Percentiles rank a stretch among this genome's conserved stretches.
These are phyloP conservation scores for Echeneis naucrates DNA, from an alignment of 2,797 vertebrate species.

Conservation along the genomic window DNA sequence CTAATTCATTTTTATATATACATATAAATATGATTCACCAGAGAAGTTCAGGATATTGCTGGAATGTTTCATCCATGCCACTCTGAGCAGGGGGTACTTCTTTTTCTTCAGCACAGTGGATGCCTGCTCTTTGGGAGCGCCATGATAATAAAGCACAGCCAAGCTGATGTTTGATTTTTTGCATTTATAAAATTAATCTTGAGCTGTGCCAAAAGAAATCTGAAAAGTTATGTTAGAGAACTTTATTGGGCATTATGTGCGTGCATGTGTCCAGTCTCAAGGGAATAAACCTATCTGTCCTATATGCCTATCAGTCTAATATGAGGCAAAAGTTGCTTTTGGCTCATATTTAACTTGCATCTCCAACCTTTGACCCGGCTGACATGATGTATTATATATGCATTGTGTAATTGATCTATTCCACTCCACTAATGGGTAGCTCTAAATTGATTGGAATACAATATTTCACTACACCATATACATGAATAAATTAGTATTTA, in stretches of 20 bases:
- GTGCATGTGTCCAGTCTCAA: not conserved
- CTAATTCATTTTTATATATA: not conserved
- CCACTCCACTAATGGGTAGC: not conserved
- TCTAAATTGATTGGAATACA: slow-evolving; percentile 8
- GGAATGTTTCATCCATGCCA: slow-evolving; percentile 39
- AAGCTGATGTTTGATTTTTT: slow-evolving; percentile 12
- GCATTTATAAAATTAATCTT: slow-evolving; percentile 16
- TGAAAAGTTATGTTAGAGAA: slow-evolving; percentile 4
- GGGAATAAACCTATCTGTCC: slow-evolving; percentile 11
- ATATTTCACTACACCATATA: slow-evolving; percentile 26
- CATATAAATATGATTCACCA: slow-evolving; percentile 2
- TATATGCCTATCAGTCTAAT: too few species aligned
- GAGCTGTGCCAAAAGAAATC: not conserved
- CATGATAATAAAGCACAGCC: slow-evolving; percentile 25
- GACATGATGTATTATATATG: slow-evolving; percentile 4
- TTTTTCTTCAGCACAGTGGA: not conserved
- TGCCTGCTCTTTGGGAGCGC: slow-evolving; percentile 3
- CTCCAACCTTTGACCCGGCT: not conserved
- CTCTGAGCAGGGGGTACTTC: slow-evolving; percentile 9
- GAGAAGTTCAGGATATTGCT: not conserved
- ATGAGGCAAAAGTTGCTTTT: slow-evolving; percentile 2
- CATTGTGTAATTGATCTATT: slow-evolving; percentile 12
- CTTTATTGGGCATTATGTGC: slow-evolving; percentile 5
- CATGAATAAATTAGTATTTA: slow-evolving; percentile 23
- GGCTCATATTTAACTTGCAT: slow-evolving; percentile 1